Percentiles rank a stretch among this genome's conserved stretches.
These are phyloP conservation scores for Cheilosia impressa DNA, from an alignment of 2,888 invertebrate genomes.

Conservation along the genomic window DNA sequence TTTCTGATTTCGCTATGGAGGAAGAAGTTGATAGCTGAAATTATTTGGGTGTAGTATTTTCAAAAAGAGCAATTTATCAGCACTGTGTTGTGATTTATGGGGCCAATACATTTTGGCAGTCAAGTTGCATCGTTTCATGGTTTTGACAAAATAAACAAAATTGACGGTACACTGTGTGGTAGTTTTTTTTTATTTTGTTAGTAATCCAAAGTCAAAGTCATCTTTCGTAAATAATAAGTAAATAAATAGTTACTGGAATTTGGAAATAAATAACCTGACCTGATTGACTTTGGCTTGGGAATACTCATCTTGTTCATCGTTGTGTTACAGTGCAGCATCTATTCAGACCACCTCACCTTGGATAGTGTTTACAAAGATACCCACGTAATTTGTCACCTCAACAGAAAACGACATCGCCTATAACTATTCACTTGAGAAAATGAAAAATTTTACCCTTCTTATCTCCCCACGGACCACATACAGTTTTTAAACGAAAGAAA, in stretches of 20 bases:
- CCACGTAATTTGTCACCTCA: constrained; percentile 46
- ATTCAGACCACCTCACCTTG: no score
- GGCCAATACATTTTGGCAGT: not conserved
- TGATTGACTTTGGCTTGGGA: no score
- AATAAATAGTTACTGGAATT: no score
- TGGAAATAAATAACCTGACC: no score
- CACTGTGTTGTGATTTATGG: constrained; percentile 6
- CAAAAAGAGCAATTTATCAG: constrained; percentile 1
- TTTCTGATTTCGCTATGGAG: constrained; percentile 7
- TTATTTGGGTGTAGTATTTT: constrained; percentile 32
- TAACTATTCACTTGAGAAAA: constrained; percentile 34
- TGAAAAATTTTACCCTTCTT: constrained; percentile 32
- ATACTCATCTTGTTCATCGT: no score
- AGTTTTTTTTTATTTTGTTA: no score
- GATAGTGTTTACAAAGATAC: not conserved
- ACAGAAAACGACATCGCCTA: constrained; percentile 2
- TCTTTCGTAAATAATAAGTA: no score
- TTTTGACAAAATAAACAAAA: constrained; percentile 1
- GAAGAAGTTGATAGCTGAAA: constrained; percentile 32
- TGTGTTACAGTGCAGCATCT: no score
- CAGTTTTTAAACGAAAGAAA: constrained; percentile 20
- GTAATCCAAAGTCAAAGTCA: no score
- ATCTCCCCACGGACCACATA: not conserved
- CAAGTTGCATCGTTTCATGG: not conserved
- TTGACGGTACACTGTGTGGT: no score